Base-by-base conservation (phyloP, 2,113 vertebrate species). In the Leptobrachium leishanense region DNA sequence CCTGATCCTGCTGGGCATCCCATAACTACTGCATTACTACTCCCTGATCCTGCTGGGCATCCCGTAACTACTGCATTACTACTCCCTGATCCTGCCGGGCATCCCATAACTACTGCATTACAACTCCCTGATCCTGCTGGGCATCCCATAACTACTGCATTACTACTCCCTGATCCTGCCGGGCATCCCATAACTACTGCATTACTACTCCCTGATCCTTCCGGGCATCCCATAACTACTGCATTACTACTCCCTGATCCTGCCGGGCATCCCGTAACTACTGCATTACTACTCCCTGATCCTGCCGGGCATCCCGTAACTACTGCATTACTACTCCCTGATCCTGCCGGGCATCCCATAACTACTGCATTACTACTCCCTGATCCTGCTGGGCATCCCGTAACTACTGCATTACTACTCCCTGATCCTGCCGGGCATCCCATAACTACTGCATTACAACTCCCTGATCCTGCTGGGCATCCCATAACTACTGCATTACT, bases 151-250 rank as follows among this genome's bases (percentile, higher is more conserved):
- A 57, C 4, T 57, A 57, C 55, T 57, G 55, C 55, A 11, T 57
- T 57, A 57, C 3, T 57, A 57, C 55, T 57, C 0, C 13, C 59
- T 64, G 62, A 3, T 46, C 44, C 44, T 46, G 3, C 13, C 7
- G 10, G 13, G 55, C 13, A 57, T 12, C 55, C n/a, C 4, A 0
- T 6, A 4, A 0, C 4, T 0, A 39, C 2, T 1, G 8, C 20
- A 54, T 42, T 2, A 8, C 1, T 11, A 0, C 1, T 9, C 43
- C 2, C 0, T 1, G 5, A 39, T 0, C 44, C 68, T 59, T 6
- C 44, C 2, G 0, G 1, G 31, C 8, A 46, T 8, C 44, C 8
- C 55, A 2, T 57, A 9, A 57, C 10, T 59, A 59, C 55, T 2
- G 55, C 55, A 12, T 59, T 59, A 59, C 4, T 59, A 59, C 55